Base-by-base conservation (phyloP, 2,797 vertebrate genomes). In the Notolabrus celidotus region DNA sequence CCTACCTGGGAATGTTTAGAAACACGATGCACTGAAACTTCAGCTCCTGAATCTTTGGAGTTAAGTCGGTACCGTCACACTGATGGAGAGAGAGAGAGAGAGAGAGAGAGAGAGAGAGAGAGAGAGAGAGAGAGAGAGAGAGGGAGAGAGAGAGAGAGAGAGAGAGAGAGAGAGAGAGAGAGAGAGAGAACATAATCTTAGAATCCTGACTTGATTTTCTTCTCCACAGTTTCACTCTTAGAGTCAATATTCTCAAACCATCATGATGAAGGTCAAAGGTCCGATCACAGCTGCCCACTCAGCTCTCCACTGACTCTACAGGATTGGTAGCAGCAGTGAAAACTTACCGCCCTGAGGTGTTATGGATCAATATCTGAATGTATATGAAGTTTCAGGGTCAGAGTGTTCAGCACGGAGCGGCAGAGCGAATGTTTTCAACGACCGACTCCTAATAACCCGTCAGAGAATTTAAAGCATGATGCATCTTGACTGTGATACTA, bases 1-100 rank as follows among this genome's bases (percentile, higher is more conserved):
- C n/a, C n/a, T n/a, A 99, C 98, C 98, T 98, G 94, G 97, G 97
- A 93, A 99, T 99, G 93, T 99, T 99, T 90, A 99, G 96, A 95
- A 99, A 99, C 92, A 99, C 98, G 81, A 99, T 99, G 95, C 98
- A 99, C 92, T 99, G 98, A 88, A 99, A 98, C 87, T 99, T 99
- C 93, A 98, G 92, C 89, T 99, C 98, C 94, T 99, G 98, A 92
- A 99, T 99, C 94, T 99, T 99, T 74, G 96, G 92, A 52, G 98
- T 99, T 79, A 99, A 94, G 91, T 99, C 98, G 39, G 97, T 97
- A 49, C 98, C 98, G 45, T 99, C 98, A 86, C 98, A 99, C 98
- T 99, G 93, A 57, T 88, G 66, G 43, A 23, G 29, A 57, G 10
- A 74, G 23, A 27, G 31, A 54, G 2, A 36, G 7, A 34, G 3